These are phyloP conservation scores for Phacellophora camtschatica DNA, from an alignment of 30 jellyfish, hydroid and myxozoan genomes.

Conservation along the genomic window DNA sequence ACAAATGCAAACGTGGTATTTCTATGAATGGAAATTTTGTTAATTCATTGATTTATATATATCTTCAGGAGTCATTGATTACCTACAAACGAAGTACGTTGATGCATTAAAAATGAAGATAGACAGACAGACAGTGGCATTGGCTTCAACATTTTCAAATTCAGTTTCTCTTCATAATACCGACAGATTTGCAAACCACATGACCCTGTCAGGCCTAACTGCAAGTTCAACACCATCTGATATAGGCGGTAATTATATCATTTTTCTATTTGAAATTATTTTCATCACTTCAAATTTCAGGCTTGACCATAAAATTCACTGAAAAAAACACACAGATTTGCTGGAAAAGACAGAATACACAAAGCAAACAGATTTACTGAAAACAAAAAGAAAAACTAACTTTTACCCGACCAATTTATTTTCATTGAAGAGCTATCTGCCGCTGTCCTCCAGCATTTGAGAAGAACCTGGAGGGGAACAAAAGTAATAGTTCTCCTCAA, in stretches of 20 bases:
- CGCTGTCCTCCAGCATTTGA: too few species aligned
- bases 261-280: too few species aligned
- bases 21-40: too few species aligned
- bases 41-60: too few species aligned
- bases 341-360: too few species aligned
- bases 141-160: constrained; percentile 58
- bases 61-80: constrained; percentile 65
- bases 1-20: too few species aligned
- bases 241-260: constrained; percentile 28
- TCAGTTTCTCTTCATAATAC: constrained; percentile 40
- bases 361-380: too few species aligned
- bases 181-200: constrained; percentile 24
- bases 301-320: too few species aligned
- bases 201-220: constrained; percentile 15
- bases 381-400: background rate
- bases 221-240: constrained; percentile 18
- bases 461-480: too few species aligned
- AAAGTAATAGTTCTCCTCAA: too few species aligned
- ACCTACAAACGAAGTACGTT: constrained; percentile 66
- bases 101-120: constrained; percentile 56
- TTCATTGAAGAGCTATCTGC: background rate
- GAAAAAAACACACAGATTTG: too few species aligned
- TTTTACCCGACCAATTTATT: background rate
- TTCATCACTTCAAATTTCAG: too few species aligned
- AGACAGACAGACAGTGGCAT: constrained; percentile 71